Evolutionary conservation across 2,113 vertebrate genomes (phyloP).

Genomic region (Barnardius zonarius): DNA sequence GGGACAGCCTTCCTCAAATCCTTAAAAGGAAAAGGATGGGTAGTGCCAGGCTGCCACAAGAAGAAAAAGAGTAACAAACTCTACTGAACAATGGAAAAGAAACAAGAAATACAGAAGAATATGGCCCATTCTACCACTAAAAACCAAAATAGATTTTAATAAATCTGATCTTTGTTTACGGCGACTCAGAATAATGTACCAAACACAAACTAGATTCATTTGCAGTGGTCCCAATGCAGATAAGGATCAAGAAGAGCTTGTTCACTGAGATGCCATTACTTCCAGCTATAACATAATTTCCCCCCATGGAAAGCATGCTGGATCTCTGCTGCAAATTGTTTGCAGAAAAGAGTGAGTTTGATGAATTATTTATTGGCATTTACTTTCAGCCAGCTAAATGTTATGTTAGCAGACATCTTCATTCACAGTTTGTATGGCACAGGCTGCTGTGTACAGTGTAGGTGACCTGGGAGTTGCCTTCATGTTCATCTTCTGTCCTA

Average conservation of each 20-base stretch:
- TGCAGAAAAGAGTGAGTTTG: background rate
- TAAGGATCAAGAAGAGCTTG: background rate
- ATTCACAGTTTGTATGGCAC: background rate
- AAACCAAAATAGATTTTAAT: background rate
- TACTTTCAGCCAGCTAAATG: background rate
- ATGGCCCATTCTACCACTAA: background rate
- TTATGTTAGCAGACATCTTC: background rate
- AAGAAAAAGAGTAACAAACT: background rate
- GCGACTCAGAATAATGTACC: background rate
- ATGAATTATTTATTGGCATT: background rate
- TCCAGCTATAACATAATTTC: background rate
- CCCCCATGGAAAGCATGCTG: fast-evolving
- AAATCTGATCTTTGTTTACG: background rate
- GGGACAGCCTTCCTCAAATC: background rate
- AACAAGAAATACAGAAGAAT: background rate
- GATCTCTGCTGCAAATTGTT: background rate
- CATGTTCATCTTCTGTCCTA: background rate
- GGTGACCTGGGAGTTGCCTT: background rate
- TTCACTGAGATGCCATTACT: background rate
- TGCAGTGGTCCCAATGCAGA: background rate
- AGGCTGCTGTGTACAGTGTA: background rate
- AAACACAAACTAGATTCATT: background rate
- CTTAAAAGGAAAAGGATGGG: background rate
- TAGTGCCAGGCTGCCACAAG: background rate
- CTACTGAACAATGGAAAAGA: background rate